Evolutionary conservation across 2,113 vertebrate genomes (phyloP), one percentile per base, ranked within the genome.

Genomic region (Telmatochromis sp.): DNA sequence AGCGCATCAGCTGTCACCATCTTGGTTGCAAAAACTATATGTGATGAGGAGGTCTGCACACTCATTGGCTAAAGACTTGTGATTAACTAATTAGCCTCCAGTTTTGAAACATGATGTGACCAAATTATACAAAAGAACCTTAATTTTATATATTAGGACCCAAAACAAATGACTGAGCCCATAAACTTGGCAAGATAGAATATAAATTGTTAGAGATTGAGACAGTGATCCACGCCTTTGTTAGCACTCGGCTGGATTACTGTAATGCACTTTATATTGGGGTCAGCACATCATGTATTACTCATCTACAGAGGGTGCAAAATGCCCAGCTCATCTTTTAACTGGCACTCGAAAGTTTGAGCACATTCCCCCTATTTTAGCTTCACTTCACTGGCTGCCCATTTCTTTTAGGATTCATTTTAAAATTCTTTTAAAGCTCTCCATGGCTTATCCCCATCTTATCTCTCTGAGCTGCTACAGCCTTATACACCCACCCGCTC

Each of bases 161-260:
- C 35, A 40, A 68, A 68, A 40, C 33, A 37, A 3, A 1, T 68
- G 2, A n/a, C 0, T 37, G 63, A 4, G 33, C 63, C 63, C 63
- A 37, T 40, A 68, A 40, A 68, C 19, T 37, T 37, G 19, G 33
- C 33, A 68, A 1, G 63, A 35, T 23, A 42, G 65, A 42, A 6
- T 60, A 0, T 60, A 17, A 31, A 60, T 60, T 6, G 28, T 60
- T 60, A 31, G 57, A 0, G 0, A 58, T 9, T 58, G 0, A 58
- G 55, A 28, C 55, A 6, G 55, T 28, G 55, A 58, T 15, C 55
- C 0, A 58, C 7, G 13, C 55, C 55, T 28, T 58, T 58, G 26
- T 58, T 58, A 58, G 55, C 55, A 28, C 55, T 58, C 0, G 13
- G 55, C 55, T 58, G 55, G 26, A 58, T 58, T 31, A 28, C 26